Conservation (phyloP, 2,888 invertebrate genomes). For the Anticlea derivata region DNA sequence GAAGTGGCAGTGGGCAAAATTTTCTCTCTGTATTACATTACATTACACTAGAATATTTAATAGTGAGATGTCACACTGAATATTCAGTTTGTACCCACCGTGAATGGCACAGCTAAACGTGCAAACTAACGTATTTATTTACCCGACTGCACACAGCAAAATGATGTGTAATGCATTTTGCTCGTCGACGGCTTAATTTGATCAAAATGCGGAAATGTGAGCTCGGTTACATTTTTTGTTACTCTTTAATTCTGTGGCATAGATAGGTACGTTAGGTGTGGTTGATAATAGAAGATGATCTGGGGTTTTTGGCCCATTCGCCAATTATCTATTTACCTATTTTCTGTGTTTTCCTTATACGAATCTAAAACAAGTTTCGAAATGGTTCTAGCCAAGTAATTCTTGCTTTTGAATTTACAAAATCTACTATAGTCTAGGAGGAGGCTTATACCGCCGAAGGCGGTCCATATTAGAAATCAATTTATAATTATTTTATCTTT, state of each 20-base stretch:
- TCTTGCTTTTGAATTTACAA: too few species aligned
- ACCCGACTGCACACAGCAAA: not conserved
- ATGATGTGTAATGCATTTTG: not conserved
- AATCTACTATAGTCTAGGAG: too few species aligned
- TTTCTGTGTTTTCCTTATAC: not conserved
- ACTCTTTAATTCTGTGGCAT: too few species aligned
- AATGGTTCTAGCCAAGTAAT: too few species aligned
- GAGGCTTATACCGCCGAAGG: too few species aligned
- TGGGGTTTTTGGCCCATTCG: not conserved
- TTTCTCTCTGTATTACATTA: too few species aligned
- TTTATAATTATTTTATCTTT: too few species aligned
- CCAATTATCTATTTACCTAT: not conserved
- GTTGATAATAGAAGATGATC: not conserved
- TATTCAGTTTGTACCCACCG: not conserved
- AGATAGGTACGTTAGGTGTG: too few species aligned
- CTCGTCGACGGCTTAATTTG: not conserved
- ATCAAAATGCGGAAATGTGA: conserved; percentile 2
- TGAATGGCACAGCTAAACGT: not conserved
- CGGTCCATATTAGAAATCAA: too few species aligned
- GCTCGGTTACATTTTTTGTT: too few species aligned
- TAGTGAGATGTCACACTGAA: not conserved
- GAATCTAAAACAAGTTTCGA: not conserved
- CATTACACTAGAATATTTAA: too few species aligned
- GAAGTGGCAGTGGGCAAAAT: too few species aligned
- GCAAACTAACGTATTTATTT: not conserved